Evolutionary conservation across 2,113 vertebrate species (phyloP).

Genomic region (Ameiurus melas): DNA sequence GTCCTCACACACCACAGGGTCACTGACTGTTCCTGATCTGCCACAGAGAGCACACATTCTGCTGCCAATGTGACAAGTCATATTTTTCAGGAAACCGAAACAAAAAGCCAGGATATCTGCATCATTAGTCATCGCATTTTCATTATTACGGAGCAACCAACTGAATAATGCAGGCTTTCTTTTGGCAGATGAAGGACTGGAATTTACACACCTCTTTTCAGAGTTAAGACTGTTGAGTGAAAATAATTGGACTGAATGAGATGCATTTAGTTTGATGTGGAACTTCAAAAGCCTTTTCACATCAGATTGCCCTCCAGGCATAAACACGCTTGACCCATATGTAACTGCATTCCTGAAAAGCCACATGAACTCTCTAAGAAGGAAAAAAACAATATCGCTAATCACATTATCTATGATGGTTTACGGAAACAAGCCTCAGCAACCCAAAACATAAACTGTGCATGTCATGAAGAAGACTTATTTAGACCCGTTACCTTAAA

Average conservation of each 20-base stretch:
- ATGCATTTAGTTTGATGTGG: neutral
- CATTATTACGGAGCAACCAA: neutral
- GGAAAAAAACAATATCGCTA: neutral
- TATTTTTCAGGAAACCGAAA: constrained; percentile 37
- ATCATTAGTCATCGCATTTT: constrained; percentile 4
- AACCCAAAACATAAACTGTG: neutral
- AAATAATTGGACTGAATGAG: neutral
- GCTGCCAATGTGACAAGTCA: constrained; percentile 35
- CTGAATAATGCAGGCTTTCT: neutral
- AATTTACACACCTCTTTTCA: neutral
- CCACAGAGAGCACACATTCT: neutral
- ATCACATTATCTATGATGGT: neutral
- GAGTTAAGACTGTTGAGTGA: neutral
- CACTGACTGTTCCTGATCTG: constrained; percentile 26
- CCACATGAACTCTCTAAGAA: neutral
- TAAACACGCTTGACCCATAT: neutral
- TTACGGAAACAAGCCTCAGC: neutral
- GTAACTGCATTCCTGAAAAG: neutral
- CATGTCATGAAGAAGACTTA: neutral
- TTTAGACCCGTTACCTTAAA: neutral
- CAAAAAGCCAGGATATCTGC: constrained; percentile 23
- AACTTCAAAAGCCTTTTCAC: neutral
- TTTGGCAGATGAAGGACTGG: neutral
- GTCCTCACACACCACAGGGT: constrained; percentile 32
- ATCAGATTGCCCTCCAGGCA: neutral